Percentiles rank a stretch among this genome's conserved stretches.
phyloP scores from a whole-genome alignment of 92 coral and sea anemone species.

The Epizoanthus stellaris region DNA sequence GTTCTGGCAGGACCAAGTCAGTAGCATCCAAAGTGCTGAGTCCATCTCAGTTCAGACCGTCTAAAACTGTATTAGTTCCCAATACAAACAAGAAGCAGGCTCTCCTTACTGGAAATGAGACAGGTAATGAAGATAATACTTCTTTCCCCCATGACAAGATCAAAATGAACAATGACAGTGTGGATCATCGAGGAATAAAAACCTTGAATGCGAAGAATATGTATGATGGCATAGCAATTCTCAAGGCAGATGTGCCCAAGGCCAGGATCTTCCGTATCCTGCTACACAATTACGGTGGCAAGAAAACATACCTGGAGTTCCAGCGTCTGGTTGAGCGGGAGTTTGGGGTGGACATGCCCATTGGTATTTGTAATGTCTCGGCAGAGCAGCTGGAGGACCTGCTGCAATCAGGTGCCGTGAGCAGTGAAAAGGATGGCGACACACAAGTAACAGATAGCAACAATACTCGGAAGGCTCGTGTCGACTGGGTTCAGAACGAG shows the following conservation, averaged over 20 bases:
- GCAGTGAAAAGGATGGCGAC: slow-evolving; percentile 5
- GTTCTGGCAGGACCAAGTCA: slow-evolving; percentile 34
- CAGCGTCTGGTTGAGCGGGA: slow-evolving; percentile 65
- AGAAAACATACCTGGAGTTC: slow-evolving; percentile 61
- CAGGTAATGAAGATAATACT: background rate
- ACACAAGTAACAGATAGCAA: background rate
- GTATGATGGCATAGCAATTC: slow-evolving; percentile 56
- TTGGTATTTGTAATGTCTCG: slow-evolving; percentile 68
- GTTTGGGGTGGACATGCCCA: slow-evolving; percentile 63
- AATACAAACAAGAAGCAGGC: background rate
- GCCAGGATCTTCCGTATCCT: slow-evolving; percentile 61
- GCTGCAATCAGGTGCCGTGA: background rate
- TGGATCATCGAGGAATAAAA: slow-evolving; percentile 8
- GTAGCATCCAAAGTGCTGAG: slow-evolving; percentile 10
- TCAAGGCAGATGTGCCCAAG: slow-evolving; percentile 48
- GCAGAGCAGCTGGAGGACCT: slow-evolving; percentile 67
- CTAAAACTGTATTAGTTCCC: slow-evolving; percentile 19
- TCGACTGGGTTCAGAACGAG: slow-evolving; percentile 72
- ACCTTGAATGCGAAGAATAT: slow-evolving; percentile 47
- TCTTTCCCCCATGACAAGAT: background rate
- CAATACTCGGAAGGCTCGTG: slow-evolving; percentile 45
- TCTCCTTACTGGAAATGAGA: background rate
- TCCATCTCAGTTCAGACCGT: slow-evolving; percentile 30
- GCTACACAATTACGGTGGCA: slow-evolving; percentile 65
- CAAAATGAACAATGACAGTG: slow-evolving; percentile 14